Base-by-base conservation (phyloP, 2,113 vertebrate species). In the Seriola quinqueradiata region DNA sequence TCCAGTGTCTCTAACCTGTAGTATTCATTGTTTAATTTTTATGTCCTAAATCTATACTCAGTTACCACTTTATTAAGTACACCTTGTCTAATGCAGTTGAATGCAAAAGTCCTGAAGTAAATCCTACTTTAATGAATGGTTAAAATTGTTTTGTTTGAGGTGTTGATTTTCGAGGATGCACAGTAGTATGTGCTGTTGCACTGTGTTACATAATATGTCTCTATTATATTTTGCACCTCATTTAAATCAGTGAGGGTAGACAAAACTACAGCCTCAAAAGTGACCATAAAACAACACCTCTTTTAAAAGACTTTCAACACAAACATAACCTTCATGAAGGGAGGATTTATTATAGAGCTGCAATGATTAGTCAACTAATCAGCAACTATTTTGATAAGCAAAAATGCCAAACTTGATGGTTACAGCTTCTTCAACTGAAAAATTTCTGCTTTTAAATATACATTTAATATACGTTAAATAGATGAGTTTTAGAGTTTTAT, bases 231-330 rank as follows among this genome's bases (percentile, higher is more conserved):
- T 32, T 34, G 17, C 2, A n/a, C 2, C 28, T 1, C 21, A 28
- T 25, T 75, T 32, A 4, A 40, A 12, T 44, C 1, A 57, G n/a
- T 54, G 25, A 59, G 38, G 0, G 10, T 21, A 16, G 19, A 75
- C 32, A 59, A 17, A 70, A 42, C 19, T 28, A 19, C 2, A 57
- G 36, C 25, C 32, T 44, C 52, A 3, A 23, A 74, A 25, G 64
- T 25, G 1, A 74, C 4, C 6, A 9, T 21, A 23, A 72, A 64
- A 42, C 14, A 23, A 48, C 3, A 67, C 11, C 19, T 19, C 11
- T 78, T 57, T 64, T 17, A 54, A 66, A 74, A 42, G 21, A 32
- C 10, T 46, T 72, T 44, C 5, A 57, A 65, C 42, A 36, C 44
- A 21, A 52, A 21, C 50, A n/a, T 52, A 21, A 52, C 19, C 19